phyloP scores from a whole-genome alignment of 2,113 vertebrate genomes.

The Papio anubis region DNA sequence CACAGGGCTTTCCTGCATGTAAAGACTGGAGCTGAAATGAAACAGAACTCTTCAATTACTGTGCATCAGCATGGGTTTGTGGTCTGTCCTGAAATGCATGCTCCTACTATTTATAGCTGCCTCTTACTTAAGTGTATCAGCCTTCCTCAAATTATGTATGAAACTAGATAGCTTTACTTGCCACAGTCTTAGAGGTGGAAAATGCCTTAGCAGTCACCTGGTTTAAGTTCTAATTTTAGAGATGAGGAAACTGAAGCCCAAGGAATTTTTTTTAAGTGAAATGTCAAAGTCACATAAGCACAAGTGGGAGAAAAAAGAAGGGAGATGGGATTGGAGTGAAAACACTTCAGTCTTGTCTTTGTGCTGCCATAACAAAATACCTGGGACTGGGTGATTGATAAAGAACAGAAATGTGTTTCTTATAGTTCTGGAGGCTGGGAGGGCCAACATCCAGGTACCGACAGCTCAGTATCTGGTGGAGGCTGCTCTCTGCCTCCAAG shows the following conservation, averaged over 20 bases:
- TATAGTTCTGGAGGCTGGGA: not conserved
- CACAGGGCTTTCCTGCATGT: not conserved
- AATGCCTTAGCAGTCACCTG: not conserved
- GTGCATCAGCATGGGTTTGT: accelerated
- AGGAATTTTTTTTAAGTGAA: not conserved
- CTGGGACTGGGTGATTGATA: not conserved
- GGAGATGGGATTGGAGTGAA: no score
- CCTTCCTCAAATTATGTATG: not conserved
- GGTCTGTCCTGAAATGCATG: not conserved
- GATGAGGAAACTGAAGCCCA: not conserved
- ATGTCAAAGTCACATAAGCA: not conserved
- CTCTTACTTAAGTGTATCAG: not conserved
- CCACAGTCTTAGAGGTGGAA: not conserved
- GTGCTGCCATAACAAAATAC: not conserved
- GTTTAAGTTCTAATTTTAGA: not conserved
- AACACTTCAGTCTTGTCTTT: no score
- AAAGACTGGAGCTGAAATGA: not conserved
- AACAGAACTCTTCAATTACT: not conserved
- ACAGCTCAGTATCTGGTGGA: not conserved
- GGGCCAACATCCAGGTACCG: not conserved
- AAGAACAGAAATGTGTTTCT: not conserved
- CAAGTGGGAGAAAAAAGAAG: not conserved
- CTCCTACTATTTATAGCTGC: not conserved
- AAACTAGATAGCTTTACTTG: not conserved
- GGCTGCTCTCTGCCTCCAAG: not conserved